Evolutionary conservation across 2,113 vertebrate species (phyloP).

Genomic region (Poecile atricapillus): DNA sequence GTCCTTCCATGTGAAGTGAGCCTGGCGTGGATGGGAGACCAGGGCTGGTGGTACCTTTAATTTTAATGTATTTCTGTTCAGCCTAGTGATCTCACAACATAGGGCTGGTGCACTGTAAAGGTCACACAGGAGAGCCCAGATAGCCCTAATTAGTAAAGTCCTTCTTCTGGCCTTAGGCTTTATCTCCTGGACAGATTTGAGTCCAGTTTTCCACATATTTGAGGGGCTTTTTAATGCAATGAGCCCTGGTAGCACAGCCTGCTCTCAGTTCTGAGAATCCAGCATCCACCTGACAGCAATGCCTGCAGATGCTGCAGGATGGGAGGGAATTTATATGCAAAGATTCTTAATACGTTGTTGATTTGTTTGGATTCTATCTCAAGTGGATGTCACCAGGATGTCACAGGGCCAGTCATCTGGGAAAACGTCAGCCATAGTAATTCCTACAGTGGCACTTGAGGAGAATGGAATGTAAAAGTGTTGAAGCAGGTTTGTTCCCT

Average conservation of each 20-base stretch:
- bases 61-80: neutral
- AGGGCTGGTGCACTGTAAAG: neutral
- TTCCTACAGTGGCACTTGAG: neutral
- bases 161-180: neutral
- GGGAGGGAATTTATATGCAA: neutral
- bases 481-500: neutral
- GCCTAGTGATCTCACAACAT: neutral
- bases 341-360: neutral
- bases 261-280: neutral
- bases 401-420: neutral
- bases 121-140: neutral
- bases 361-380: neutral
- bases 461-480: neutral
- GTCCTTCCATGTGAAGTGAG: neutral
- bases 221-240: fast-evolving
- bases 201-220: neutral
- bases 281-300: neutral
- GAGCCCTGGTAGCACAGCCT: neutral
- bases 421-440: neutral
- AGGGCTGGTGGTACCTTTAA: neutral
- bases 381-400: neutral
- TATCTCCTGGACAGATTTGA: neutral
- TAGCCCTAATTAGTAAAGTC: neutral
- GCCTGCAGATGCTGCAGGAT: neutral
- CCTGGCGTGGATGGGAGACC: neutral